These are phyloP conservation scores for Thaumetopoea pityocampa DNA, from an alignment of 1,140 invertebrate species.

Conservation along the genomic window DNA sequence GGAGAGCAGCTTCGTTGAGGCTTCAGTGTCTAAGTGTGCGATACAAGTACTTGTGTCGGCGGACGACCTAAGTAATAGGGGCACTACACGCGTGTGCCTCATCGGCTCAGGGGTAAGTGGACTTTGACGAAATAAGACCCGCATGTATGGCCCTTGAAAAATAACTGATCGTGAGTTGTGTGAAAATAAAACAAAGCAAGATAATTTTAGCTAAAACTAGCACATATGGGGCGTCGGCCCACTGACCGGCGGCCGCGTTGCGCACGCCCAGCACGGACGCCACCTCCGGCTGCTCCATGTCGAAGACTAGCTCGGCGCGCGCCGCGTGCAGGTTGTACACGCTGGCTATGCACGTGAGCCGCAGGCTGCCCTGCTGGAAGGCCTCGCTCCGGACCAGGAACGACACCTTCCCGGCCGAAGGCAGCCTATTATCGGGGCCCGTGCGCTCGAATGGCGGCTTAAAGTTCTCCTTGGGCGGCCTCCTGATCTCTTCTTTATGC, in stretches of 20 bases:
- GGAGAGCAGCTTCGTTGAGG: no score
- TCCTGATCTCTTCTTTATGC: conserved; percentile 64
- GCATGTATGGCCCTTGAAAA: no score
- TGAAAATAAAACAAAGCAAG: no score
- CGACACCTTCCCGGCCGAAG: conserved; percentile 67
- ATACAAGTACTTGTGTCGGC: no score
- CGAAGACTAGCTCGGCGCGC: conserved; percentile 76
- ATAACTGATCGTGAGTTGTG: no score
- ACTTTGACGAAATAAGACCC: no score
- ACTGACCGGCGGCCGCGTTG: conserved; percentile 58
- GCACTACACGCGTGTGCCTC: no score
- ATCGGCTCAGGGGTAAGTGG: no score
- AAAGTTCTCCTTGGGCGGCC: conserved; percentile 51
- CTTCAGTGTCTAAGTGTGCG: no score
- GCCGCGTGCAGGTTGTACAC: conserved; percentile 80
- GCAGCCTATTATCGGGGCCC: conserved; percentile 57
- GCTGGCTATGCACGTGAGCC: conserved; percentile 80
- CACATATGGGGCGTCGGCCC: no score
- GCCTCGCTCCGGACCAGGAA: conserved; percentile 77
- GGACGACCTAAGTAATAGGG: no score
- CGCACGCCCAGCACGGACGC: conserved; percentile 79
- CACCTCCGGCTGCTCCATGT: conserved; percentile 82
- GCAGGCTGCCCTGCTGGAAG: conserved; percentile 78
- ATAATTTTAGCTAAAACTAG: no score
- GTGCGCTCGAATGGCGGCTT: conserved; percentile 58